Conservation (phyloP, 2,888 invertebrate species). For the Arrhopalites spinosus region DNA sequence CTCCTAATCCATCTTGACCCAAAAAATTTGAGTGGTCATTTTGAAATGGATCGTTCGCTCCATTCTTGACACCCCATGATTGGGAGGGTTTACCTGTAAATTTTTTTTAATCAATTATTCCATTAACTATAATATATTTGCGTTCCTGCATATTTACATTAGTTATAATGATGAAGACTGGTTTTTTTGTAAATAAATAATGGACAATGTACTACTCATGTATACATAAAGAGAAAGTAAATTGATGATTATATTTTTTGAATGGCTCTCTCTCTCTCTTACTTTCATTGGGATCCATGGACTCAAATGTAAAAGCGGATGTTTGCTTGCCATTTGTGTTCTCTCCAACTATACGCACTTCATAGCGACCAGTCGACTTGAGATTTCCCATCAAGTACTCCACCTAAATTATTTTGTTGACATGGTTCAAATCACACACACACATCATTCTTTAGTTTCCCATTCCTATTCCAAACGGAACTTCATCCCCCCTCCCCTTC, state of each 20-base stretch:
- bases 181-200: too few species aligned
- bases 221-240: too few species aligned
- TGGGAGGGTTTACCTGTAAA: conserved; percentile 27
- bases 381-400: conserved; percentile 32
- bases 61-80: conserved; percentile 24
- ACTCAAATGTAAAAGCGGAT: conserved; percentile 27
- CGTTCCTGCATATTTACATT: too few species aligned
- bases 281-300: conserved; percentile 30
- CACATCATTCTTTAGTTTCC: not conserved
- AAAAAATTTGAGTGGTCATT: conserved; percentile 34
- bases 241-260: not conserved
- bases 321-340: conserved; percentile 33
- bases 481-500: conserved; percentile 6
- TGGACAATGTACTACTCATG: too few species aligned
- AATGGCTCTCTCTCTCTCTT: conserved; percentile 13
- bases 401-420: conserved; percentile 20
- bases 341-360: conserved; percentile 29
- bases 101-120: conserved; percentile 15
- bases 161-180: too few species aligned
- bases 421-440: not conserved
- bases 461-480: not conserved
- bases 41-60: conserved; percentile 15
- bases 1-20: conserved; percentile 35
- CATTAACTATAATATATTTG: not conserved
- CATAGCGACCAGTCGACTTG: conserved; percentile 29